Conservation (phyloP, 2,113 vertebrate genomes). For the Nycticebus coucang region DNA sequence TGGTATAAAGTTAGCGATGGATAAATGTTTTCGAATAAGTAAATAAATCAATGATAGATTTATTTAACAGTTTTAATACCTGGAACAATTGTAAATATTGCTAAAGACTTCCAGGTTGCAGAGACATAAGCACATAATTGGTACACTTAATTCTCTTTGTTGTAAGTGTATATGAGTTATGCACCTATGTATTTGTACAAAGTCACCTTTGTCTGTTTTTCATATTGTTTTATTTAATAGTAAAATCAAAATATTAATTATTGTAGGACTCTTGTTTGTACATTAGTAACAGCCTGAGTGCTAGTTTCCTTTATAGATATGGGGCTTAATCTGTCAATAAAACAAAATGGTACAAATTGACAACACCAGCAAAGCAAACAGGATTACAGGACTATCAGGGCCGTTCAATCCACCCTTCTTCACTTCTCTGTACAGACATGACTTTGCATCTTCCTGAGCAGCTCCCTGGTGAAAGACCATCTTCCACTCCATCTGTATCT, state of each 20-base stretch:
- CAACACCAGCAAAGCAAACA: background rate
- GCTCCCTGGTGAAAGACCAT: background rate
- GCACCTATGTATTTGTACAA: background rate
- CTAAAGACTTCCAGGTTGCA: background rate
- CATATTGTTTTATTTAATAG: background rate
- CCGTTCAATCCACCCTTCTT: background rate
- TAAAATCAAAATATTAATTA: constrained; percentile 38
- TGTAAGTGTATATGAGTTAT: background rate
- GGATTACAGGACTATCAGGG: background rate
- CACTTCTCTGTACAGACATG: background rate
- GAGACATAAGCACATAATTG: background rate
- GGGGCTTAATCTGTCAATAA: background rate
- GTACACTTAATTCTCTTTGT: background rate
- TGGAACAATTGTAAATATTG: background rate
- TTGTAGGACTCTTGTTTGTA: background rate
- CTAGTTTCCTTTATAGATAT: background rate
- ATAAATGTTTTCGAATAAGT: background rate
- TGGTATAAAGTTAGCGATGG: background rate
- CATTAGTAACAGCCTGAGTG: background rate
- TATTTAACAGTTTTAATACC: background rate
- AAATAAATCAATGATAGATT: background rate
- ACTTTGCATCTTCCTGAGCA: background rate
- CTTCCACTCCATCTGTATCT: background rate
- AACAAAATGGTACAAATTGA: background rate
- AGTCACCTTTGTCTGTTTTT: background rate